A percentile compares a stretch with the other conserved stretches of the same genome.
These are phyloP conservation scores for Oreonectes daqikongensis DNA, from an alignment of 2,797 vertebrate genomes.

Conservation along the genomic window DNA sequence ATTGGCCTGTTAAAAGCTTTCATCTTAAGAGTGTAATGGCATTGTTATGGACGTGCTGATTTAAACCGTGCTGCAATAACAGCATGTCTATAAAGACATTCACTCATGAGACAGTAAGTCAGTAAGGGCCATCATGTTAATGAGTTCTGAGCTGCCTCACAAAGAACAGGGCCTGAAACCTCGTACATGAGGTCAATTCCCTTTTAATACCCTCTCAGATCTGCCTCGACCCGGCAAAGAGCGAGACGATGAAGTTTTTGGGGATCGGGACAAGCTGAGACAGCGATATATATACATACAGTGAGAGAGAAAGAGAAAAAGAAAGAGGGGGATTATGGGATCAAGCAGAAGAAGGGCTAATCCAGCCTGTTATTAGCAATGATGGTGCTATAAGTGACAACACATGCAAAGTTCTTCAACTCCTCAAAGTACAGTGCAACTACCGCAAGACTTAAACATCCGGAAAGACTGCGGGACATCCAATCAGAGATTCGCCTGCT, in stretches of 20 bases:
- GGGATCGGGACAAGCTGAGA: constrained; percentile 57
- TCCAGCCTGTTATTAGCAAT: constrained; percentile 79
- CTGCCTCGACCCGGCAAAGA: constrained; percentile 51
- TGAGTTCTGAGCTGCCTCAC: constrained; percentile 70
- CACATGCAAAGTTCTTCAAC: constrained; percentile 76
- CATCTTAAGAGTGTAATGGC: not conserved
- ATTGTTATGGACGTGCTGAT: constrained; percentile 16
- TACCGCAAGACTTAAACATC: constrained; percentile 44
- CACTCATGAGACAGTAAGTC: constrained; percentile 48
- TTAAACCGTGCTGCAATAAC: constrained; percentile 13
- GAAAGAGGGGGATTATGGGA: constrained; percentile 65
- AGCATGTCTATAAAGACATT: constrained; percentile 72
- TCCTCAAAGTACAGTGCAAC: constrained; percentile 53
- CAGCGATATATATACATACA: constrained; percentile 55
- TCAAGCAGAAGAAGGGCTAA: constrained; percentile 78
- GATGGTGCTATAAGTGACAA: constrained; percentile 79
- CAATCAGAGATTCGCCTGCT: not conserved
- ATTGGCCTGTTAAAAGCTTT: not conserved
- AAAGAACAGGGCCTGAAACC: constrained; percentile 66
- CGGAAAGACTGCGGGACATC: constrained; percentile 8
- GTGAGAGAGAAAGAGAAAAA: constrained; percentile 1
- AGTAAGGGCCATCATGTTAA: constrained; percentile 22
- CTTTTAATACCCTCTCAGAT: constrained; percentile 67
- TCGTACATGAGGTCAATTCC: constrained; percentile 71
- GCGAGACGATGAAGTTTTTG: constrained; percentile 41